Conservation (phyloP, 2,113 vertebrate species). For the Dolichotis patagonum region DNA sequence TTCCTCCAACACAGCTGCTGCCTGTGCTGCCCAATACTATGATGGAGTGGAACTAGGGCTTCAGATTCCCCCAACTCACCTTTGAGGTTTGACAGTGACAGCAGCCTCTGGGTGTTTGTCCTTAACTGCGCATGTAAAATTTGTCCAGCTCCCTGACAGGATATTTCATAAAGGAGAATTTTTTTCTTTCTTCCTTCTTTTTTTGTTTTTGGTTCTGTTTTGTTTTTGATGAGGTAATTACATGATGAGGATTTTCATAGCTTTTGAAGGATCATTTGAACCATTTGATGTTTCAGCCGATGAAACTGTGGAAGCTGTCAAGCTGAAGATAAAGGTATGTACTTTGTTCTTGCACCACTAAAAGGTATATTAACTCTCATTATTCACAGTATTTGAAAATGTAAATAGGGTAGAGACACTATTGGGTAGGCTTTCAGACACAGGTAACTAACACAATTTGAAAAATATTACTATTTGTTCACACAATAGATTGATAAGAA, state of each 20-base stretch:
- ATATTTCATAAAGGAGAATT: background rate
- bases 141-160: slow-evolving; percentile 19
- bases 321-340: slow-evolving; percentile 88
- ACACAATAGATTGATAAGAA: background rate
- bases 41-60: background rate
- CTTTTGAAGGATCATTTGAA: slow-evolving; percentile 86
- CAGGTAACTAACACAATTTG: slow-evolving; percentile 11
- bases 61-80: background rate
- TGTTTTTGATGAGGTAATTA: slow-evolving; percentile 3
- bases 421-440: background rate
- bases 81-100: background rate
- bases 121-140: slow-evolving; percentile 15
- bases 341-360: background rate
- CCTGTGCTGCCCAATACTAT: background rate
- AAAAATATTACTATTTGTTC: slow-evolving; percentile 53
- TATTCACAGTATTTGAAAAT: background rate
- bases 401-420: background rate
- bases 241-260: slow-evolving; percentile 87
- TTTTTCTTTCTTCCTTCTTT: background rate
- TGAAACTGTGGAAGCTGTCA: slow-evolving; percentile 85
- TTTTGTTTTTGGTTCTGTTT: background rate
- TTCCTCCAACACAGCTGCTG: background rate
- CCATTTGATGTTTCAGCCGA: slow-evolving; percentile 85
- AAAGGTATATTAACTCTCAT: background rate
- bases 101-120: background rate